Base-by-base conservation (phyloP, 2,797 vertebrate genomes). In the Phataginus tricuspis region DNA sequence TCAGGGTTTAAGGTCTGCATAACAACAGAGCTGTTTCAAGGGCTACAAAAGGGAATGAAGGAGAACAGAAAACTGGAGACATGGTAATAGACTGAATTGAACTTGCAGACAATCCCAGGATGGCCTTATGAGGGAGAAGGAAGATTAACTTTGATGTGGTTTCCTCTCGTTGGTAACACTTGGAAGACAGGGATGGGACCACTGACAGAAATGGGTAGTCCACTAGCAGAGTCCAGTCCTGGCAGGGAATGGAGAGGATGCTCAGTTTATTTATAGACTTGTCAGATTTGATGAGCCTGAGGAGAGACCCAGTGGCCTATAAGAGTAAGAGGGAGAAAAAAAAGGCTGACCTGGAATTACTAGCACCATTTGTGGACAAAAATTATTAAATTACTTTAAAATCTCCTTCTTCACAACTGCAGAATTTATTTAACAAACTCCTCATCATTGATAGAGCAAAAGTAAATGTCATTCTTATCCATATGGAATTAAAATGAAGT, bases 351-450 rank as follows among this genome's bases (percentile, higher is more conserved):
- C n/a, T 34, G 25, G 69, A 86, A 49, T 77, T 78, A 78, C 13
- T 80, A 94, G 45, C 25, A 74, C 27, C 18, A 15, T 86, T 91
- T 86, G 51, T 68, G 93, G 51, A 86, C 80, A 88, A 83, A 93
- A 96, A 84, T 34, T 4, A 79, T 71, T 45, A 63, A 74, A 64
- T 57, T 59, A 37, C 51, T 83, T 89, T 93, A 91, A 57, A 72
- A 34, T 86, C 39, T 49, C 39, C 29, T 88, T 59, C 34, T 84
- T 71, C 75, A 49, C 16, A 51, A 7, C 19, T 69, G 10, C 7
- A 80, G n/a, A 69, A 69, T 29, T 88, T 59, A 87, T 92, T 94
- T 93, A 91, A 95, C 37, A 86, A 55, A 80, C 66, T 12, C 13
- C 71, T 89, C 39, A 74, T 78, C 71, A 86, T 71, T 92, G 39